Base-by-base conservation (phyloP, 2,113 vertebrate species). In the Odocoileus virginianus region DNA sequence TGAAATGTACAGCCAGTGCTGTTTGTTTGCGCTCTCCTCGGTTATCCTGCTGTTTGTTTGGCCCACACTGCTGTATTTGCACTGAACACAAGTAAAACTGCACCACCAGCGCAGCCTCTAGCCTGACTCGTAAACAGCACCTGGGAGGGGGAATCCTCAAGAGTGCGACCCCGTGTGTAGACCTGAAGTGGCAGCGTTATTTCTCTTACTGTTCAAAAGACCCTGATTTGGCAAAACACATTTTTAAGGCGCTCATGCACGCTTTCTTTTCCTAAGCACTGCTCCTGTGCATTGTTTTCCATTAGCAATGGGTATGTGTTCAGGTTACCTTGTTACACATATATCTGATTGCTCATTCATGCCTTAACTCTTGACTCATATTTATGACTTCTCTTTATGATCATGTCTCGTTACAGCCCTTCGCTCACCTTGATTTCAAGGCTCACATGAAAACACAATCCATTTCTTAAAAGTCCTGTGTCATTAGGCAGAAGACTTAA, bases 41-140 rank as follows among this genome's bases (percentile, higher is more conserved):
- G 84, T 67, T 78, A 87, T 95, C 57, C 92, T 85, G 50, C 54
- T 97, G 93, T 98, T 98, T 98, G 96, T 98, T 98, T 98, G 98
- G 96, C 96, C 96, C 85, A 98, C 98, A 94, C 25, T 50, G 89
- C 96, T 95, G 94, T 96, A 93, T 98, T 94, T 58, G 95, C 12
- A 13, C 57, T 15, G 11, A 93, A 94, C 78, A 85, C 94, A 93
- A 86, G 40, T 60, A 86, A 81, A 82, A 52, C 50, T 19, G 36
- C 28, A 3, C 40, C 0, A 3, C 1, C 1, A 43, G n/a, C 13
- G 1, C 0, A 28, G 96, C 92, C 86, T 87, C 95, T 79, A n/a
- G 30, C 93, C 93, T 55, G 95, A 52, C 93, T 10, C 16, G 17
- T 74, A 95, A 97, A 97, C 86, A 91, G 81, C 67, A 86, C 87